Percentiles rank a stretch among this genome's conserved stretches.
phyloP scores from a whole-genome alignment of 1,140 invertebrate species.

The Halyomorpha halys region DNA sequence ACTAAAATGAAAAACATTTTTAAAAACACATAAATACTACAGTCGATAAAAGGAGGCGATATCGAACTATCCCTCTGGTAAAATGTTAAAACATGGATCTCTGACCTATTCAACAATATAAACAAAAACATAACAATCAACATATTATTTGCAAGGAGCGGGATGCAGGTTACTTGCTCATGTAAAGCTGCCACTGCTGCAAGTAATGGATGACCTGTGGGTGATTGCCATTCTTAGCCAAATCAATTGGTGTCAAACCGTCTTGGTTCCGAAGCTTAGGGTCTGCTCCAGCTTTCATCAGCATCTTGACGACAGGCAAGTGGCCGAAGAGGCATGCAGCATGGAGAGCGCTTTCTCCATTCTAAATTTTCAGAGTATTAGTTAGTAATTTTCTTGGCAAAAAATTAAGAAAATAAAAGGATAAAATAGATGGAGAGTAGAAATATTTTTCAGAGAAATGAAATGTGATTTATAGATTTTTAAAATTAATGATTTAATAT shows the following conservation, averaged over 20 bases:
- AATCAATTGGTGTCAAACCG: slow-evolving; percentile 52
- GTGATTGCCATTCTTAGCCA: slow-evolving; percentile 48
- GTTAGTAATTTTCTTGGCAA: no score
- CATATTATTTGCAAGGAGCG: not conserved
- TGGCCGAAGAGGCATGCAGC: slow-evolving; percentile 81
- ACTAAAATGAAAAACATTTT: no score
- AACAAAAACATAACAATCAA: not conserved
- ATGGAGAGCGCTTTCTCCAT: slow-evolving; percentile 81
- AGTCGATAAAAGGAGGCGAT: no score
- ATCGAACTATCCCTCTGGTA: no score
- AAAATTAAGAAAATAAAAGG: no score
- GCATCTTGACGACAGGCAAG: slow-evolving; percentile 61
- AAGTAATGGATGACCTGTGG: slow-evolving; percentile 49
- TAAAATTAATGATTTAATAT: no score
- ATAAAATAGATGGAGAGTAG: no score
- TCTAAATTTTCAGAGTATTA: slow-evolving; percentile 43
- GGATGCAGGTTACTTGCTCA: not conserved
- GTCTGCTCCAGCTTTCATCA: slow-evolving; percentile 62
- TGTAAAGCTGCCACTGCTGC: slow-evolving; percentile 20
- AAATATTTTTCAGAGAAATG: no score
- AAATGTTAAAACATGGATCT: no score
- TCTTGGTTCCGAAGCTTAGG: slow-evolving; percentile 56
- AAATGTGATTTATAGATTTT: no score
- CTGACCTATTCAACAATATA: no score
- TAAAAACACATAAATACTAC: no score